Base-by-base conservation (phyloP, 2,888 invertebrate genomes). In the Campoplex capitator region DNA sequence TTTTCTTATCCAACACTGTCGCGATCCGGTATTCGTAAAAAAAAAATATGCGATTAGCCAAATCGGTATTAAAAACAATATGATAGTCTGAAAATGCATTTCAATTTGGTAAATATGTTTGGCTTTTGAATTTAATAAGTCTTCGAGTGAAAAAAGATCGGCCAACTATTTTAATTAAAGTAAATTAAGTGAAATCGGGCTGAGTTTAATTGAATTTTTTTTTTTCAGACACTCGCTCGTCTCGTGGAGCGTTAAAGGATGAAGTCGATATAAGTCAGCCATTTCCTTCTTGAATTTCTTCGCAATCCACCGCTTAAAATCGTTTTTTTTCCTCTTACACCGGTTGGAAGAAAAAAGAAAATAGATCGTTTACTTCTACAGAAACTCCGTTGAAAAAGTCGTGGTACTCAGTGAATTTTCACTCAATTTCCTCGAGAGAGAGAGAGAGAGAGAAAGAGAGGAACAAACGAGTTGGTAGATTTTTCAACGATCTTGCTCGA, bases 1-100 rank as follows among this genome's bases (percentile, higher is more conserved):
- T 88, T 88, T 85, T 76, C 74, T 79, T 74, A 77, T 81, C 51
- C 67, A 65, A 54, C 76, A 81, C 68, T 77, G 71, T 88, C 83
- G 51, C 71, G 51, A 51, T 51, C 18, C 71, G 28, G 45, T 28
- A 70, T 13, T 28, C 42, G 13, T 45, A 23, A 23, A 45, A 45
- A 45, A 45, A 62, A 51, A 62, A 62, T 62, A 32, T 62, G 16
- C 32, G 28, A 13, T 32, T 62, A 32, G 42, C 11, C n/a, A 45
- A 28, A 45, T 23, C 11, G 9, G 45, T 28, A 45, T 70, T 48
- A 13, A 4, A 28, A 45, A 45, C 23, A 3, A 23, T 0, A 45
- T 28, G 28, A 1, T 9, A 70, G 1, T 4, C 70, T 32, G 4
- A 32, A 62, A 62, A 62, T 13, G 32, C 32, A 32, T 62, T 62